A percentile compares a stretch with the other conserved stretches of the same genome.
These are phyloP conservation scores for Cheilosia variabilis DNA, from an alignment of 2,888 invertebrate species.

Conservation along the genomic window DNA sequence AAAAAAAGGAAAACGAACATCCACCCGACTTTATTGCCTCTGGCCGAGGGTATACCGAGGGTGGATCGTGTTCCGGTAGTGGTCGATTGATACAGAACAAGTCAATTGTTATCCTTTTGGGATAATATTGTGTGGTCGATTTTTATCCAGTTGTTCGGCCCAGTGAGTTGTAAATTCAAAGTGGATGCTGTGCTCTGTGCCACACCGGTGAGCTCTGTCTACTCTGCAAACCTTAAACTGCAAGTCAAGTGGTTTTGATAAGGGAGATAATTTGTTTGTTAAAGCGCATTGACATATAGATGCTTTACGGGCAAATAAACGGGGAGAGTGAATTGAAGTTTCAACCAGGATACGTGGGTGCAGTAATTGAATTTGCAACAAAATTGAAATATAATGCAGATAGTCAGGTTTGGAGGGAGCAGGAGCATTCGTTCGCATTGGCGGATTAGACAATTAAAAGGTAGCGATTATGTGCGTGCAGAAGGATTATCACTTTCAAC, in stretches of 20 bases:
- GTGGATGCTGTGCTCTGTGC: constrained; percentile 18
- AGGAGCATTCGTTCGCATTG: no score
- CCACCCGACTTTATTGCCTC: constrained; percentile 36
- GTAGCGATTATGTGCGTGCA: no score
- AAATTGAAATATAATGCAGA: no score
- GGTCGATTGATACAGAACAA: constrained; percentile 44
- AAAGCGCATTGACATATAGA: constrained; percentile 7
- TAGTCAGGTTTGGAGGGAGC: no score
- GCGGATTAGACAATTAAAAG: no score
- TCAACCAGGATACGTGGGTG: not conserved
- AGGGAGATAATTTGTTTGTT: constrained; percentile 13
- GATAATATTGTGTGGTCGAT: constrained; percentile 49
- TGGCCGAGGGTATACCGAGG: not conserved
- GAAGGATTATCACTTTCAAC: no score
- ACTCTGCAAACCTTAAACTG: constrained; percentile 30
- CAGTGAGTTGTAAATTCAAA: constrained; percentile 58
- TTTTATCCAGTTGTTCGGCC: constrained; percentile 39
- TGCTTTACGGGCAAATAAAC: not conserved
- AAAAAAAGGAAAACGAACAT: constrained; percentile 2
- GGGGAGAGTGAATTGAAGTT: not conserved
- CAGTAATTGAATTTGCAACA: no score
- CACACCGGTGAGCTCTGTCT: constrained; percentile 7
- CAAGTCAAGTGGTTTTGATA: constrained; percentile 35
- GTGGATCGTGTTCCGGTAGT: not conserved
- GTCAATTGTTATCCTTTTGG: constrained; percentile 50